phyloP scores from a whole-genome alignment of 2,797 vertebrate genomes.

The Melanotaenia boesemani region DNA sequence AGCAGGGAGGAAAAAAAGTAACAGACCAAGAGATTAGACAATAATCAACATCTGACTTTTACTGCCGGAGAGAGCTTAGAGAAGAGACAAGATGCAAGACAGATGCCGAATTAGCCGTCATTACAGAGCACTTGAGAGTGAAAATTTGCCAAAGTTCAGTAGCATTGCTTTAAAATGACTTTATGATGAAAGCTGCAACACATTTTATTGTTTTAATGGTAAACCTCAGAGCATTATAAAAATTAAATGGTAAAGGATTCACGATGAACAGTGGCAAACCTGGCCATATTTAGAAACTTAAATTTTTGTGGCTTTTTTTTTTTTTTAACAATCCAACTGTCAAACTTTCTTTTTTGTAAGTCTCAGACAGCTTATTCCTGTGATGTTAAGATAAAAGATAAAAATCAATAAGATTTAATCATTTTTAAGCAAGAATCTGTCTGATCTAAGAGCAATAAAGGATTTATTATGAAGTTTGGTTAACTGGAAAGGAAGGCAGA shows the following conservation, averaged over 20 bases:
- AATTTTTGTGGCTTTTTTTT: neutral
- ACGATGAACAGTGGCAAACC: neutral
- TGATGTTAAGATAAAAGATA: constrained; percentile 18
- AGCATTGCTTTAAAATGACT: neutral
- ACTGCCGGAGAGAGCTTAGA: too few relatives aligned
- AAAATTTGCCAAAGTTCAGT: too few relatives aligned
- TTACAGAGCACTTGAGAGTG: too few relatives aligned
- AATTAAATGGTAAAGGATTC: neutral
- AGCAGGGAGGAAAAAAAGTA: too few relatives aligned
- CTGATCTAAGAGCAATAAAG: constrained; percentile 40
- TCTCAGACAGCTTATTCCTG: neutral
- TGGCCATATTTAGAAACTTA: neutral
- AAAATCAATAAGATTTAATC: constrained; percentile 31
- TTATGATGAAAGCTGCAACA: neutral
- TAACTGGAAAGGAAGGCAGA: constrained; percentile 39
- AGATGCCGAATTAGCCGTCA: too few relatives aligned
- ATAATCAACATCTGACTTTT: too few relatives aligned
- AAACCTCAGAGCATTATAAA: constrained; percentile 15
- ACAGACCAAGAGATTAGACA: too few relatives aligned
- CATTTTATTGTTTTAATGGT: neutral
- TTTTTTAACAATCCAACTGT: neutral
- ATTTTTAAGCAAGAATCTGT: constrained; percentile 22
- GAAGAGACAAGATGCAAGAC: too few relatives aligned
- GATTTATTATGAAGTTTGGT: constrained; percentile 45
- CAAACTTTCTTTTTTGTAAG: neutral